phyloP scores from a whole-genome alignment of 2,797 vertebrate genomes.

The Rhinella marina region DNA sequence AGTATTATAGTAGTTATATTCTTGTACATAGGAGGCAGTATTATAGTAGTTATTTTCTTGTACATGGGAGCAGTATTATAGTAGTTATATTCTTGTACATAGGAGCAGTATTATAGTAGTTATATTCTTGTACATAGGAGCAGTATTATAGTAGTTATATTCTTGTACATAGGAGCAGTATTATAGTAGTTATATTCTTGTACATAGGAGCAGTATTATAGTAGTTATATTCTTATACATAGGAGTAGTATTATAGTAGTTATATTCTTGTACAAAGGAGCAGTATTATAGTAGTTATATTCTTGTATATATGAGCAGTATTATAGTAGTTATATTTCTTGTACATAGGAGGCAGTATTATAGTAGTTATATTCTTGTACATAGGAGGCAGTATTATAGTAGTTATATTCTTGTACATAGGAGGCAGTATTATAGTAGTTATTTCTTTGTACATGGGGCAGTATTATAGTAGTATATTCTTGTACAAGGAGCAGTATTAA shows the following conservation, averaged over 20 bases:
- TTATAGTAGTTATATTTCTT: not conserved
- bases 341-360: not conserved
- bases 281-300: too few relatives aligned
- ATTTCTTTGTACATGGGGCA: too few relatives aligned
- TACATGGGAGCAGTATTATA: not conserved
- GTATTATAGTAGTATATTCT: too few relatives aligned
- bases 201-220: not conserved
- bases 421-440: too few relatives aligned
- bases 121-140: not conserved
- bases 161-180: not conserved
- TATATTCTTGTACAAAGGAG: not conserved
- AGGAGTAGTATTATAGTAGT: not conserved
- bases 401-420: too few relatives aligned
- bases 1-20: not conserved
- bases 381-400: not conserved
- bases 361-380: not conserved
- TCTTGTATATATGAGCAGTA: too few relatives aligned
- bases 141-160: slow-evolving; percentile 1
- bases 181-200: slow-evolving; percentile 1
- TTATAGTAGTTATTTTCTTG: not conserved
- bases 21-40: not conserved
- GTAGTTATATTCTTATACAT: not conserved
- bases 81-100: too few relatives aligned
- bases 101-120: not conserved
- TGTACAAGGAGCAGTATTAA: too few relatives aligned